Percentiles rank a stretch among this genome's conserved stretches.
Evolutionary conservation across 2,797 vertebrate species (phyloP).

Genomic region (Ctenosaura bakeri): DNA sequence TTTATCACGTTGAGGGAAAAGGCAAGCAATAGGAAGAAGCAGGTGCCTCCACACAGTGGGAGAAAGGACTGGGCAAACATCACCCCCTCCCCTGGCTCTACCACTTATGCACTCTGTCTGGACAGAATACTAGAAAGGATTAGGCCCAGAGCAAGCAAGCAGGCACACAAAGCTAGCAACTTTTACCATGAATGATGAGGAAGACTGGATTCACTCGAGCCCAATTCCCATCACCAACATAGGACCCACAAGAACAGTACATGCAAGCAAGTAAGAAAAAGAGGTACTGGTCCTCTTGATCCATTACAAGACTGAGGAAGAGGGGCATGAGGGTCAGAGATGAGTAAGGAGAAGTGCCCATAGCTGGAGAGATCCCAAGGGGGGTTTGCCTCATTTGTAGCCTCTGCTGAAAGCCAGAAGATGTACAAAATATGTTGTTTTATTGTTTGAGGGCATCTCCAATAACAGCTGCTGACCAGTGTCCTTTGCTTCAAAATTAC

Average conservation of each 20-base stretch:
- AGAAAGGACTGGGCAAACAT: not conserved
- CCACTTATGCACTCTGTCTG: not conserved
- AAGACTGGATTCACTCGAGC: too few relatives aligned
- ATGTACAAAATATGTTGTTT: not conserved
- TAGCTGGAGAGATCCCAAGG: not conserved
- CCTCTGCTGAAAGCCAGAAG: not conserved
- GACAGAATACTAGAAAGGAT: not conserved
- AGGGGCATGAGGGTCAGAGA: not conserved
- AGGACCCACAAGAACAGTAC: too few relatives aligned
- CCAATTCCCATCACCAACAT: too few relatives aligned
- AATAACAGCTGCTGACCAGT: not conserved
- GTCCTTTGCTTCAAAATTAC: not conserved
- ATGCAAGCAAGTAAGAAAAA: not conserved
- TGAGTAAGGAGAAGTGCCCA: not conserved
- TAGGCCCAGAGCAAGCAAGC: too few relatives aligned
- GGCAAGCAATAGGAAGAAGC: not conserved
- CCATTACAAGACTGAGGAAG: not conserved
- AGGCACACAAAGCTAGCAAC: too few relatives aligned
- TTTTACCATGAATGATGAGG: too few relatives aligned
- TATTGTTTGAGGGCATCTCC: not conserved
- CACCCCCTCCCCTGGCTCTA: too few relatives aligned
- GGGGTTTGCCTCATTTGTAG: not conserved
- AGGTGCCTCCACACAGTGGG: not conserved
- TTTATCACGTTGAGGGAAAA: too few relatives aligned
- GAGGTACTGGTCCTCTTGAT: not conserved